Conservation (phyloP, 37 sponge, comb jelly and placozoan species). For the Oscarella lobularis region DNA sequence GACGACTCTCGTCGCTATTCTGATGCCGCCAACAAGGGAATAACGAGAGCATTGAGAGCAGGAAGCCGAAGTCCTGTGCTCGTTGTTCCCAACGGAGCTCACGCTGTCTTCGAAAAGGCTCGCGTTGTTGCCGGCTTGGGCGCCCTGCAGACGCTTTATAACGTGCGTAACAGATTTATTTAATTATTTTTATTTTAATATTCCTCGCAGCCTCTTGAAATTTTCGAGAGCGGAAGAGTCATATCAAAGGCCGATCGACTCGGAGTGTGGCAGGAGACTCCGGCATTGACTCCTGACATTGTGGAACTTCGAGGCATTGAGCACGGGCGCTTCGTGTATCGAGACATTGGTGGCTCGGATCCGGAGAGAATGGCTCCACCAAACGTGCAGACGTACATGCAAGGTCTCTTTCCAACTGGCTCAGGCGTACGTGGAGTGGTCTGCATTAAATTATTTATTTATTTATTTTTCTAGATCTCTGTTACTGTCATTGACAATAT, state of each 20-base stretch:
- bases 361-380: conserved; percentile 26
- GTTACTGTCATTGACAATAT: conserved; percentile 19
- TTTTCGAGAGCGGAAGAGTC: conserved; percentile 7
- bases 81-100: conserved; percentile 13
- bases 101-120: conserved; percentile 6
- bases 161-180: conserved; percentile 9
- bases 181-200: not conserved
- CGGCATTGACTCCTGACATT: not conserved
- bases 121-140: conserved; percentile 20
- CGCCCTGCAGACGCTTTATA: conserved; percentile 16
- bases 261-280: conserved; percentile 10
- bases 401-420: not conserved
- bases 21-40: conserved; percentile 23
- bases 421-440: not conserved
- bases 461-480: conserved; percentile 3
- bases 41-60: conserved; percentile 21
- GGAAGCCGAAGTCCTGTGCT: conserved; percentile 17
- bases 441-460: no score
- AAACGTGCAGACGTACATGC: conserved; percentile 2
- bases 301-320: not conserved
- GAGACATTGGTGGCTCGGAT: conserved; percentile 39
- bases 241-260: conserved; percentile 12
- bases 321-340: conserved; percentile 9
- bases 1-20: conserved; percentile 25
- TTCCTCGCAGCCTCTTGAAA: conserved; percentile 20